Base-by-base conservation (phyloP, 1,140 invertebrate genomes). In the Pachypeltis micranthus region DNA sequence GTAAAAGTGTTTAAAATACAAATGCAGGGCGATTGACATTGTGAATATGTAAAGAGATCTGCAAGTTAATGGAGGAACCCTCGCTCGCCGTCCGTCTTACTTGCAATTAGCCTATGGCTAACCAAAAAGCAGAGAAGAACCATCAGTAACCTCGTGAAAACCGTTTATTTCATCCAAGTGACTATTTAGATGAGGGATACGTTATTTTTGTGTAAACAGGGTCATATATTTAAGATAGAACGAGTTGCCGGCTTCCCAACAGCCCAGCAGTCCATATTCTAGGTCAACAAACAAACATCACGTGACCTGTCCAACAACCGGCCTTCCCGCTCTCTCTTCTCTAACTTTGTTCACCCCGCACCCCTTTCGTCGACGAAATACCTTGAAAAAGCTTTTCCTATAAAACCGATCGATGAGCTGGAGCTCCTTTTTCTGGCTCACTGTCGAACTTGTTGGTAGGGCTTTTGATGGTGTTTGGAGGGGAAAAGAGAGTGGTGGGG, bases 211-310 rank as follows among this genome's bases (percentile, higher is more conserved):
- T 51, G 47, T 21, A 51, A 51, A 51, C 47, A 51, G 47, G 47
- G 19, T 51, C 47, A 51, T 51, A 51, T 51, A 51, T 51, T 21
- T 51, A 51, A 21, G 21, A 3, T 16, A 21, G n/a, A n/a, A n/a
- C n/a, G n/a, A n/a, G n/a, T n/a, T n/a, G 7, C 10, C 47, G 10
- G 12, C 7, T 10, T 21, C 21, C 23, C 47, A 10, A 51, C 7
- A 7, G 34, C 7, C 7, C 7, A n/a, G n/a, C 34, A 39, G 12
- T 21, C 19, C 47, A 51, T 51, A 51, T 51, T 51, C 47, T 51
- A 51, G 47, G 47, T 51, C 47, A 51, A 51, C 47, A 51, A 51
- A 51, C 47, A 51, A 51, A 51, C 47, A 51, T 51, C 47, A 51
- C 47, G 47, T 51, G 47, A 51, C 47, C 23, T 21, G 47, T 51